A percentile compares a stretch with the other conserved stretches of the same genome.
These are phyloP conservation scores for Plagodis dolabraria DNA, from an alignment of 2,888 invertebrate species.

Conservation along the genomic window DNA sequence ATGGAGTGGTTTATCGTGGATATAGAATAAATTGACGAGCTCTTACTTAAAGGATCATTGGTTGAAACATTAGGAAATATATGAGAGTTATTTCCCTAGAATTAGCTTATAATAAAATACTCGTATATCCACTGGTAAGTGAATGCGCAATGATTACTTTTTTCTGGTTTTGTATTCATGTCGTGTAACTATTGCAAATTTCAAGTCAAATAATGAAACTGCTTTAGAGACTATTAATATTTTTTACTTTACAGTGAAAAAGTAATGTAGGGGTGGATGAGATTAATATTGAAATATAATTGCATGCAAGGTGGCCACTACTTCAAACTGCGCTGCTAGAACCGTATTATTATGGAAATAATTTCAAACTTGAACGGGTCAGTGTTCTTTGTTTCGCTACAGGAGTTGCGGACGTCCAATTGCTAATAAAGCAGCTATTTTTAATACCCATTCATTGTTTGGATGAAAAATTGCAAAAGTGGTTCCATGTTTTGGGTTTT, in stretches of 20 bases:
- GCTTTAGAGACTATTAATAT: slow-evolving; percentile 1
- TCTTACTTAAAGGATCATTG: too few relatives aligned
- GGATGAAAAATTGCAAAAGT: slow-evolving; percentile 26
- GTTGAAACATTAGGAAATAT: too few relatives aligned
- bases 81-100: too few relatives aligned
- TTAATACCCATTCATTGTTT: slow-evolving; percentile 40
- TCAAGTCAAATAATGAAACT: neutral
- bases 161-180: too few relatives aligned
- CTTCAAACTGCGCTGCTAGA: slow-evolving; percentile 41
- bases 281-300: slow-evolving; percentile 71
- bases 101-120: too few relatives aligned
- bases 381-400: slow-evolving; percentile 66
- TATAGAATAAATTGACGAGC: too few relatives aligned
- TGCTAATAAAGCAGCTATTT: slow-evolving; percentile 46
- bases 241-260: slow-evolving; percentile 46
- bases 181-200: neutral
- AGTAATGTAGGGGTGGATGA: slow-evolving; percentile 52
- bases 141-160: too few relatives aligned
- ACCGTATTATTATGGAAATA: slow-evolving; percentile 75
- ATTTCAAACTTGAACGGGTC: slow-evolving; percentile 63
- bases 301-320: slow-evolving; percentile 56
- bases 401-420: slow-evolving; percentile 50
- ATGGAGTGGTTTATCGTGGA: too few relatives aligned
- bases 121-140: too few relatives aligned
- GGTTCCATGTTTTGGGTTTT: slow-evolving; percentile 5